Percentiles rank a stretch among this genome's conserved stretches.
These are phyloP conservation scores for Nebria ingens DNA, from an alignment of 1,140 invertebrate genomes.

Conservation along the genomic window DNA sequence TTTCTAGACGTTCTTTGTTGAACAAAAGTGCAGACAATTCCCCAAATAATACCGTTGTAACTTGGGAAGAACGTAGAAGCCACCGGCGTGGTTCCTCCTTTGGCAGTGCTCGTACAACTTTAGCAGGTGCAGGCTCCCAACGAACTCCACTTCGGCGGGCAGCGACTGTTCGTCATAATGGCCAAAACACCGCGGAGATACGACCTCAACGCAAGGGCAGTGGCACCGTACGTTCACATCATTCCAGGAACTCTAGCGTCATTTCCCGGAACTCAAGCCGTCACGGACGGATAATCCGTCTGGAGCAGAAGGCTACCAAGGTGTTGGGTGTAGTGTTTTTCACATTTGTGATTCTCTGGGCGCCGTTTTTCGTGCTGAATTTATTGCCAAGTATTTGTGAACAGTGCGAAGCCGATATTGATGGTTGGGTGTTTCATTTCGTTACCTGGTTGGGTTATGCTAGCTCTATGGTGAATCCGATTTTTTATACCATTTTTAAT, in stretches of 20 bases:
- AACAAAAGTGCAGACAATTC: conserved; percentile 11
- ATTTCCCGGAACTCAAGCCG: conserved; percentile 67
- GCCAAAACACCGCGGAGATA: conserved; percentile 33
- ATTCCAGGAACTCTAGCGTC: conserved; percentile 65
- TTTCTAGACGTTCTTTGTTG: not conserved
- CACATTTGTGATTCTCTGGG: conserved; percentile 87
- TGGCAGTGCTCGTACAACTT: conserved; percentile 43
- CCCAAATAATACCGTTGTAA: conserved; percentile 39
- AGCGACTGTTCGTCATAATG: conserved; percentile 30
- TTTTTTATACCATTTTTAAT: conserved; percentile 93
- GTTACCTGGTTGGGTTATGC: conserved; percentile 88
- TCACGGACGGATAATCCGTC: conserved; percentile 66
- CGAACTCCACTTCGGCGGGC: conserved; percentile 27
- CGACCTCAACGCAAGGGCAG: conserved; percentile 42
- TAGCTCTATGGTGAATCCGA: conserved; percentile 87
- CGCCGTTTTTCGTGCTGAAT: conserved; percentile 87
- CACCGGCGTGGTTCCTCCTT: conserved; percentile 45
- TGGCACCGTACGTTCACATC: conserved; percentile 45
- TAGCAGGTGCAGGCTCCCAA: conserved; percentile 34
- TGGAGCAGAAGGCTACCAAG: conserved; percentile 91
- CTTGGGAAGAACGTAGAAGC: conserved; percentile 47
- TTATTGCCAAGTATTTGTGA: conserved; percentile 66
- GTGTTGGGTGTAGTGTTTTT: conserved; percentile 88
- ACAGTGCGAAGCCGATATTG: conserved; percentile 62
- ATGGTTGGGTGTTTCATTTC: conserved; percentile 69